phyloP scores from a whole-genome alignment of 2,113 vertebrate genomes.

The Ceyx melanurus region DNA sequence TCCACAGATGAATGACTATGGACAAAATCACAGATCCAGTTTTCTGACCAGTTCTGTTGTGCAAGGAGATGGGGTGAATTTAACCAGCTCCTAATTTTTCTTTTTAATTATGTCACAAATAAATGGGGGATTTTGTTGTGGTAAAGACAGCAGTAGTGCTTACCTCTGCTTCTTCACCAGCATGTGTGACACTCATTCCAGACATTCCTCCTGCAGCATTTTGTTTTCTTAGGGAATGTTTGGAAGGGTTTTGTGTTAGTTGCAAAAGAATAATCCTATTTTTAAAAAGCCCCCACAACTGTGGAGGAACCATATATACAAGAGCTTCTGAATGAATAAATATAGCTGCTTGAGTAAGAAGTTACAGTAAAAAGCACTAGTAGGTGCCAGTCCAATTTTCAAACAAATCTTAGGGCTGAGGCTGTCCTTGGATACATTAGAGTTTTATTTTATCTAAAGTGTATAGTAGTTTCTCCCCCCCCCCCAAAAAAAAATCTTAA shows the following conservation, averaged over 20 bases:
- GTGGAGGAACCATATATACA: neutral
- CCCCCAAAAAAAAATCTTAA: neutral
- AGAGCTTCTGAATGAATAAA: constrained; percentile 2
- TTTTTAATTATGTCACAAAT: neutral
- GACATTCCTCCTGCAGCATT: constrained; percentile 21
- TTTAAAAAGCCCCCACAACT: neutral
- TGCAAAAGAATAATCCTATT: neutral
- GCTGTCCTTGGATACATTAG: neutral
- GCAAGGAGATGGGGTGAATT: neutral
- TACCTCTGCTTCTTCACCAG: neutral
- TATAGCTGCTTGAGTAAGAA: neutral
- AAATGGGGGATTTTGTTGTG: fast-evolving
- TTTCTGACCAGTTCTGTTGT: neutral
- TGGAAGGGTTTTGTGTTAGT: neutral
- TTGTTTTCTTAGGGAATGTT: constrained; percentile 3
- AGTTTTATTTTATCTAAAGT: neutral
- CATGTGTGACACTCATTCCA: constrained; percentile 41
- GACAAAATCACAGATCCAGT: neutral
- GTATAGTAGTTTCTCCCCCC: neutral
- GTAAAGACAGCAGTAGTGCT: neutral
- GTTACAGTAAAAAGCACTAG: neutral
- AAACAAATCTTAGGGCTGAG: neutral
- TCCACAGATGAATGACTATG: neutral
- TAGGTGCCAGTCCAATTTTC: neutral
- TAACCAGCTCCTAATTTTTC: neutral